Base-by-base conservation (phyloP, 2,888 invertebrate species). In the Pteria penguin region DNA sequence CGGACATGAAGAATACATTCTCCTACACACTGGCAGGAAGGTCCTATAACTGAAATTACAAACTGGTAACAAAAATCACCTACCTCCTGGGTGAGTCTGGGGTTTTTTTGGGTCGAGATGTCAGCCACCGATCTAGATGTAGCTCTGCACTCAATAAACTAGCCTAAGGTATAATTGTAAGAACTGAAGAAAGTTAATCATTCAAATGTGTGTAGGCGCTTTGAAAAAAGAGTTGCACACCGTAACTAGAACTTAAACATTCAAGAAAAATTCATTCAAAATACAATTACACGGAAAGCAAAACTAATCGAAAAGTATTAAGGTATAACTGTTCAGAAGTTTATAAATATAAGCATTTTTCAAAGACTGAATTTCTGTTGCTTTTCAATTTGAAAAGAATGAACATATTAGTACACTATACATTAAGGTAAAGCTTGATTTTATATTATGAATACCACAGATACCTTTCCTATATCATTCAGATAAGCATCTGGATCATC, bases 101-200 rank as follows among this genome's bases (percentile, higher is more conserved):
- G n/a, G 80, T 78, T 2, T 68, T 73, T 14, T 45, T 69, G 52
- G 8, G 71, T 33, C 63, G 76, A 83, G 33, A 84, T 77, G 36
- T 45, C 33, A 88, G 69, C 87, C 89, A 89, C 3, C 80, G 76
- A 67, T 90, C 90, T 68, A 93, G 88, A 73, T 93, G 91, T 67
- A 94, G 89, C 91, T 95, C 95, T 24, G 93, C 93, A 86, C 93
- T 94, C 24, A 94, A 88, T 66, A 94, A 87, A 22, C 82, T 83
- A 60, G 89, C 84, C 86, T 88, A 71, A 60, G 76, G n/a, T n/a
- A n/a, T n/a, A n/a, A n/a, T n/a, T 60, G 63, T 11, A 8, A 33
- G 3, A 31, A 14, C 45, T 11, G 45, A 8, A 45, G 14, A 11
- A 11, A 11, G 8, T 45, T 18, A 45, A 14, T 18, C 14, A 45